These are phyloP conservation scores for Xenopus laevis DNA, from an alignment of 2,113 vertebrate genomes.

Conservation along the genomic window DNA sequence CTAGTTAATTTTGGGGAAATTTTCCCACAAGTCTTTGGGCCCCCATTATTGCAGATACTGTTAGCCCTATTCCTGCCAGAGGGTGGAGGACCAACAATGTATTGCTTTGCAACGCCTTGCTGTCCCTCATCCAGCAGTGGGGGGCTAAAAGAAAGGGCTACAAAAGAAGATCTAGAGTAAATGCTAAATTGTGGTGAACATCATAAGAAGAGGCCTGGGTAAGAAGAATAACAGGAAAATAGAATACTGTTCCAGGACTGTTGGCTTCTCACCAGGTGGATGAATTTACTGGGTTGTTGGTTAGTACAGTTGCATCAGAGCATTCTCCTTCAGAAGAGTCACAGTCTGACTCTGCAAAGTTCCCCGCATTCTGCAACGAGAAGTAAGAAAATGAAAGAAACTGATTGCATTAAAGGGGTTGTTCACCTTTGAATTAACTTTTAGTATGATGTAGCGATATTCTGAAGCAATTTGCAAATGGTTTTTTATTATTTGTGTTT, in stretches of 20 bases:
- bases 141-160: slow-evolving; percentile 47
- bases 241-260: slow-evolving; percentile 26
- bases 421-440: too few relatives aligned
- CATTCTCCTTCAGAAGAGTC: slow-evolving; percentile 94
- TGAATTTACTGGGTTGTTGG: slow-evolving; percentile 84
- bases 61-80: slow-evolving; percentile 50
- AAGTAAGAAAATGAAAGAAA: background rate
- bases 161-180: background rate
- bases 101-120: slow-evolving; percentile 29
- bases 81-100: slow-evolving; percentile 23
- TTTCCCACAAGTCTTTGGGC: slow-evolving; percentile 53
- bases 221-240: slow-evolving; percentile 1
- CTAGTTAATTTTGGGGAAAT: slow-evolving; percentile 31
- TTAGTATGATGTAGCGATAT: too few relatives aligned
- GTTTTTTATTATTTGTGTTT: too few relatives aligned
- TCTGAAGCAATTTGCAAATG: too few relatives aligned
- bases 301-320: slow-evolving; percentile 92
- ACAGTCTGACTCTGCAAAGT: slow-evolving; percentile 88
- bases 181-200: slow-evolving; percentile 51
- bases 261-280: slow-evolving; percentile 84
- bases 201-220: background rate
- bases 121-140: slow-evolving; percentile 40
- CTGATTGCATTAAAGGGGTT: too few relatives aligned
- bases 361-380: slow-evolving; percentile 79
- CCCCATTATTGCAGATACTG: slow-evolving; percentile 73